phyloP scores from a whole-genome alignment of 2,888 invertebrate species.

The Tholera decimalis region DNA sequence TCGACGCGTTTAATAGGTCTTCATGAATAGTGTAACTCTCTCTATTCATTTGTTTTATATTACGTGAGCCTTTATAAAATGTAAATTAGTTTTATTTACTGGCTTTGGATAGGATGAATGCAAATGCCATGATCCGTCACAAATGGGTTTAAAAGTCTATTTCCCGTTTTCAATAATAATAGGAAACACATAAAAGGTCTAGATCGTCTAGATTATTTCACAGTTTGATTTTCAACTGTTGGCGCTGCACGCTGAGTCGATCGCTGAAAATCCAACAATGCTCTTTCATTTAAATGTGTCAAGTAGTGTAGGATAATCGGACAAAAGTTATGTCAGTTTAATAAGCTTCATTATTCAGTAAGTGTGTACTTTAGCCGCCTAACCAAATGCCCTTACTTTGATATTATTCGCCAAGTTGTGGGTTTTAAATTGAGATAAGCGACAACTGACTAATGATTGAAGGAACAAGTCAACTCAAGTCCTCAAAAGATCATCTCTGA shows the following conservation, averaged over 20 bases:
- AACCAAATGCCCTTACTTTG: too few species aligned
- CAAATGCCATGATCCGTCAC: neutral
- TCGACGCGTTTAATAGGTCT: constrained; percentile 78
- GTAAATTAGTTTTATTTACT: neutral
- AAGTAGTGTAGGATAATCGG: neutral
- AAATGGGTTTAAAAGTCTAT: neutral
- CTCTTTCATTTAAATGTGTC: neutral
- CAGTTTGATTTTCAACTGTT: neutral
- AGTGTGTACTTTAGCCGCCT: too few species aligned
- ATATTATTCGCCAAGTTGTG: too few species aligned
- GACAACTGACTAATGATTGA: too few species aligned
- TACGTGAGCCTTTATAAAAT: constrained; percentile 13
- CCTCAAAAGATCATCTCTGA: too few species aligned
- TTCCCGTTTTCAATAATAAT: neutral
- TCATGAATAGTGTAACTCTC: constrained; percentile 51
- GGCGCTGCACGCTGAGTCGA: neutral
- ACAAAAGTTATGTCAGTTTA: neutral
- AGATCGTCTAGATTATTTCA: neutral
- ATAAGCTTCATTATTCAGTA: too few species aligned
- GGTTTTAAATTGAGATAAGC: too few species aligned
- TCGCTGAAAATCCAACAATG: neutral
- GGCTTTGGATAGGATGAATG: neutral
- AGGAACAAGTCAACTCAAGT: too few species aligned
- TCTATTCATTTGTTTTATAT: constrained; percentile 17
- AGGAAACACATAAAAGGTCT: neutral